Percentiles rank a stretch among this genome's conserved stretches.
These are phyloP conservation scores for Blomia tropicalis DNA, from an alignment of 2,888 invertebrate genomes.

Conservation along the genomic window DNA sequence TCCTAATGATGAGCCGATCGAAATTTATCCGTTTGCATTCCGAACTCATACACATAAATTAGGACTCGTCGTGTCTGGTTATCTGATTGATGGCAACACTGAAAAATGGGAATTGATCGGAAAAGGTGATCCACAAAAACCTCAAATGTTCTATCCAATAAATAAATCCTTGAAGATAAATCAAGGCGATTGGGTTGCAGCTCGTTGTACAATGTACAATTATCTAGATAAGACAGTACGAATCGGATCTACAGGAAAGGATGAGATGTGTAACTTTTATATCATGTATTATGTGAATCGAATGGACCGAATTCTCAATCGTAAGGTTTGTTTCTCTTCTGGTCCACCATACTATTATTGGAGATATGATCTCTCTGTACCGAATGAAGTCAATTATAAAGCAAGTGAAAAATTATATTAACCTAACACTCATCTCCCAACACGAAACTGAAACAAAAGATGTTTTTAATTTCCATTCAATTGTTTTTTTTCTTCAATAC, in stretches of 20 bases:
- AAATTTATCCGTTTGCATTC: constrained; percentile 84
- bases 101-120: constrained; percentile 62
- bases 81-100: constrained; percentile 44
- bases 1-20: constrained; percentile 56
- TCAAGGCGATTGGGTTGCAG: constrained; percentile 60
- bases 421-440: neutral
- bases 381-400: constrained; percentile 27
- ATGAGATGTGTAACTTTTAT: constrained; percentile 93
- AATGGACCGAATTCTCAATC: constrained; percentile 49
- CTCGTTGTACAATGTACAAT: constrained; percentile 80
- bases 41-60: constrained; percentile 82
- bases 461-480: neutral
- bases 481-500: neutral
- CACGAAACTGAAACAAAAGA: neutral
- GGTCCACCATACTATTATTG: constrained; percentile 77
- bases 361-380: constrained; percentile 42
- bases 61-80: constrained; percentile 68
- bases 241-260: constrained; percentile 64
- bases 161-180: constrained; percentile 46
- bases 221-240: constrained; percentile 46
- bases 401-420: constrained; percentile 27
- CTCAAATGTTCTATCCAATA: constrained; percentile 84
- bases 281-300: constrained; percentile 72
- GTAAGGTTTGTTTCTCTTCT: constrained; percentile 62
- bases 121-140: constrained; percentile 64